phyloP scores from a whole-genome alignment of 2,797 vertebrate genomes.

The Amblyraja radiata region DNA sequence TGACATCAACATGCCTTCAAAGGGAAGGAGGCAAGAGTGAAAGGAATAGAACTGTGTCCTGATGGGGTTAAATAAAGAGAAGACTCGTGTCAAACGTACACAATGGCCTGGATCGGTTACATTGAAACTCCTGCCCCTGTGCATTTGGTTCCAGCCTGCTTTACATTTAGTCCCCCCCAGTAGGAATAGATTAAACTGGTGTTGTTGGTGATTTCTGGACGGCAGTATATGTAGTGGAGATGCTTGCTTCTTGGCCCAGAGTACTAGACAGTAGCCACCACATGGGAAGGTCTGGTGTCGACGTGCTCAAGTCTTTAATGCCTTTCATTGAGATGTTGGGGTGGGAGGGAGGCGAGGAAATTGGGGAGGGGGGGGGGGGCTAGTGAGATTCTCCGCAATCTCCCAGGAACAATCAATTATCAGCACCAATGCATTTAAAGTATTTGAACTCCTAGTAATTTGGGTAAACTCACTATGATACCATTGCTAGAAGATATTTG shows the following conservation, averaged over 20 bases:
- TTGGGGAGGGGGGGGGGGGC: too few relatives aligned
- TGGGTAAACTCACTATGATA: too few relatives aligned
- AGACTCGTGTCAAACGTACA: not conserved
- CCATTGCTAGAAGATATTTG: too few relatives aligned
- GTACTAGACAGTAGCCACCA: not conserved
- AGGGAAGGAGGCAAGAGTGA: not conserved
- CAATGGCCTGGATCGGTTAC: too few relatives aligned
- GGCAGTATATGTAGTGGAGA: not conserved
- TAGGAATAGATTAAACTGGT: not conserved
- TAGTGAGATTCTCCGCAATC: too few relatives aligned
- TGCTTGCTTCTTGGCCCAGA: not conserved
- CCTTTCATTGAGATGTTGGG: not conserved
- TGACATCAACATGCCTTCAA: not conserved
- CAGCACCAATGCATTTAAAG: not conserved
- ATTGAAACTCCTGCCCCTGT: not conserved
- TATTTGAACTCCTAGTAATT: not conserved
- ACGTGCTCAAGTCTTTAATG: not conserved
- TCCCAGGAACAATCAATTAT: not conserved
- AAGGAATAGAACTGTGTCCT: not conserved
- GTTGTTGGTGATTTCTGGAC: not conserved
- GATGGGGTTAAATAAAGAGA: not conserved
- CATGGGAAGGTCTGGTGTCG: too few relatives aligned
- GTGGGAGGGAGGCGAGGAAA: too few relatives aligned
- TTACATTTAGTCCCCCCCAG: too few relatives aligned
- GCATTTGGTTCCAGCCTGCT: too few relatives aligned